Evolutionary conservation across 2,888 invertebrate species (phyloP), one percentile per base, ranked within the genome.

Genomic region (Lepidocyrtoides sp.): DNA sequence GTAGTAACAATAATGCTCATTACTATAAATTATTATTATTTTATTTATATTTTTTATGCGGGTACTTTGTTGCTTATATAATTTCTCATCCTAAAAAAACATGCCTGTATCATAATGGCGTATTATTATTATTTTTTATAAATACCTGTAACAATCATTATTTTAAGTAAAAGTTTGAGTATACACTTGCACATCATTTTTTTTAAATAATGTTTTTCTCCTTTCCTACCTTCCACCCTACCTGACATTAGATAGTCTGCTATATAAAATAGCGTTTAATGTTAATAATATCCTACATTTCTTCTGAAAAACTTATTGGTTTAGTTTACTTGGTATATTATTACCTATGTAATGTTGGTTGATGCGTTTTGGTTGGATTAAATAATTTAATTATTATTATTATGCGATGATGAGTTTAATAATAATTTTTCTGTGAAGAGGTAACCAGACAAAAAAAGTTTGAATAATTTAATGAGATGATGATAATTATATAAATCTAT

Each of bases 371-470:
- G 7, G 17, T 3, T 54, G 51, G 14, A 48, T 48, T 54, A 17
- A 7, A 4, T 7, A 54, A 54, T 36, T n/a, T 36, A 36, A 7
- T 36, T 36, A 36, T n/a, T n/a, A n/a, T n/a, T 36, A 36, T 36
- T 36, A 48, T 54, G 51, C 51, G 51, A 36, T 36, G 36, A 54
- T 48, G 44, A 8, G 2, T 17, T 17, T 54, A 54, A 12, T n/a
- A n/a, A n/a, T n/a, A n/a, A n/a, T n/a, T 17, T 54, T 17, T 54
- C 51, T 54, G 17, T 54, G 1, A 54, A 54, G 17, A 54, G 51
- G 51, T 54, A 54, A 54, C 51, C 17, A 48, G 51, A 54, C 51
- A 54, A 54, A n/a, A n/a, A n/a, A n/a, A n/a, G 51, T 54, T 54
- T 54, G 48, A 12, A 4, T 12, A n/a, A n/a, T n/a, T n/a, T n/a